Conservation (phyloP, 1,140 invertebrate genomes). For the Brachionus sp. region DNA sequence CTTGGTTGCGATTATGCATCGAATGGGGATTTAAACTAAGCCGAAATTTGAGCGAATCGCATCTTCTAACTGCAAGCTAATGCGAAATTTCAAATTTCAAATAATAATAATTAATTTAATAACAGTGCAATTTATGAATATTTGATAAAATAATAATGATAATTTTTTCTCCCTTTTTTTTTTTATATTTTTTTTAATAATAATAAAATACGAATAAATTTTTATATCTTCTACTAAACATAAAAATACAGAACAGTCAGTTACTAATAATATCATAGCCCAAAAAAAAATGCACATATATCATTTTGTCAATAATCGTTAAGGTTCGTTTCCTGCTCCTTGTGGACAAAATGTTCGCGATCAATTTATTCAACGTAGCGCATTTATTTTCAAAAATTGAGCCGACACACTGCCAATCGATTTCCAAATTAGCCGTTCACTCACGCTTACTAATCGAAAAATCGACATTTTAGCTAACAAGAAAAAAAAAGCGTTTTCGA, state of each 20-base stretch:
- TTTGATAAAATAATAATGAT: constrained; percentile 41
- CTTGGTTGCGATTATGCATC: neutral
- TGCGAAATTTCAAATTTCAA: constrained; percentile 12
- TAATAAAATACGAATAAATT: constrained; percentile 41
- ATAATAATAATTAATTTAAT: constrained; percentile 43
- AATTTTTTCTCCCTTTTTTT: constrained; percentile 22
- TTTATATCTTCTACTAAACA: constrained; percentile 28
- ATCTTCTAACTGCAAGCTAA: neutral
- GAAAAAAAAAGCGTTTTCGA: neutral
- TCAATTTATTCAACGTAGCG: neutral
- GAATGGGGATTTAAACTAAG: constrained; percentile 3
- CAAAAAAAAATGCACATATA: neutral
- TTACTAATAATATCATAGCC: constrained; percentile 11
- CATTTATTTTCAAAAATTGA: too few species aligned
- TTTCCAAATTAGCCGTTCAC: neutral
- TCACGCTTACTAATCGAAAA: neutral
- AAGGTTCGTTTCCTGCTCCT: neutral
- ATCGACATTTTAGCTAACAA: neutral
- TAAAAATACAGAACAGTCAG: constrained; percentile 30
- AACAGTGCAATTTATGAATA: constrained; percentile 36
- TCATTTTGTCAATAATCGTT: neutral
- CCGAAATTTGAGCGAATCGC: constrained; percentile 11
- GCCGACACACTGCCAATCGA: neutral
- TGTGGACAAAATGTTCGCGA: neutral
- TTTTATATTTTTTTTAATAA: constrained; percentile 40